These are phyloP conservation scores for Perdita meconis DNA, from an alignment of 2,888 invertebrate genomes.

Conservation along the genomic window DNA sequence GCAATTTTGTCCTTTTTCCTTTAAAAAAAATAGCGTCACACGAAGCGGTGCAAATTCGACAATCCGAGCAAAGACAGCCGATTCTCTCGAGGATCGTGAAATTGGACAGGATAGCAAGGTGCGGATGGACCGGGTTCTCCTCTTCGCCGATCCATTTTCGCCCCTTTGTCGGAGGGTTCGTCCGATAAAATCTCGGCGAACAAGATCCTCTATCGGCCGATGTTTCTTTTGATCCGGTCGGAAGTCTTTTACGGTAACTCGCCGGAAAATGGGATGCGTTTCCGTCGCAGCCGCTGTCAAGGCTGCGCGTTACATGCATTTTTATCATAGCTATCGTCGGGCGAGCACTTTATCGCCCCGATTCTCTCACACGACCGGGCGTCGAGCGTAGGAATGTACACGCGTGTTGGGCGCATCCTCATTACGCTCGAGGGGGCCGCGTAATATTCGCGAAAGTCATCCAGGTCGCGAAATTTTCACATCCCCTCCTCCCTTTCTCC, in stretches of 20 bases:
- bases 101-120: conserved; percentile 12
- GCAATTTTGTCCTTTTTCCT: background rate
- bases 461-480: conserved; percentile 37
- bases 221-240: conserved; percentile 48
- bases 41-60: conserved; percentile 6
- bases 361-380: conserved; percentile 30
- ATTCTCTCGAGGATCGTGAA: conserved; percentile 2
- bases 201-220: conserved; percentile 42
- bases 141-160: conserved; percentile 33
- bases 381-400: conserved; percentile 43
- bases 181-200: conserved; percentile 46
- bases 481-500: background rate
- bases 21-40: background rate
- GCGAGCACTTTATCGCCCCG: conserved; percentile 36
- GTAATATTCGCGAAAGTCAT: conserved; percentile 17
- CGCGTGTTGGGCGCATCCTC: conserved; percentile 71
- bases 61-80: background rate
- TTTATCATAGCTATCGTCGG: conserved; percentile 34
- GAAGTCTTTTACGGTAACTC: conserved; percentile 40
- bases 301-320: conserved; percentile 15
- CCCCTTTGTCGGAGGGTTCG: conserved; percentile 29
- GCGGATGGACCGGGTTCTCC: background rate
- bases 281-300: conserved; percentile 17
- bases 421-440: conserved; percentile 52
- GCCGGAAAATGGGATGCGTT: conserved; percentile 31